Base-by-base conservation (phyloP, 2,113 vertebrate genomes). In the Myotis brandtii region DNA sequence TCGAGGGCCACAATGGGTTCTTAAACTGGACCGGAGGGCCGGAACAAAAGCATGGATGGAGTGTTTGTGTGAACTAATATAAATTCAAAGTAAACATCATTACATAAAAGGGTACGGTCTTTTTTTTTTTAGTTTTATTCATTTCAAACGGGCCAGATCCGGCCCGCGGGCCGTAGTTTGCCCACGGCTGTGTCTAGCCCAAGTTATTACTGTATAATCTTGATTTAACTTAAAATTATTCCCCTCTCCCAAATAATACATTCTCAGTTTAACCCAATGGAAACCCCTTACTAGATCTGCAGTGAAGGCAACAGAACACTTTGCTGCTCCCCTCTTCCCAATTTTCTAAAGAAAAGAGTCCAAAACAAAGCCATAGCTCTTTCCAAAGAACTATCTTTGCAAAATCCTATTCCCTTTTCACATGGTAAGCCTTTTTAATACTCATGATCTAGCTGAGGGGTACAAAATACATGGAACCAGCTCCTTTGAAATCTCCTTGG, bases 201-300 rank as follows among this genome's bases (percentile, higher is more conserved):
- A 90, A 90, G 30, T 86, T 64, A 93, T 25, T 50, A 82, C 67
- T 66, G 12, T 9, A 54, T 34, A 86, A 90, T 56, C 27, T 70
- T 85, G n/a, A 95, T 72, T 94, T 59, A 77, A 83, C 25, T 85
- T 50, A 50, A 87, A 64, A 64, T 72, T 73, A 30, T 82, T 62
- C 23, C 43, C 5, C 27, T 75, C 50, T 96, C 12, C 66, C 84
- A 86, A 81, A 66, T 20, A 46, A 90, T 56, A 93, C 75, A 32
- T 70, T 70, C 25, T 87, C 50, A 77, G 59, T 72, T 59, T 54
- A 86, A 70, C 18, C 13, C 43, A 89, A 89, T 2, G 52, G 21
- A 81, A 92, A n/a, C 3, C 27, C 34, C 18, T 91, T 17, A 48
- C 32, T 3, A 73, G 40, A 93, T 9, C 21, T 66, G 14, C 1